Base-by-base conservation (phyloP, 92 coral and sea anemone species). In the Virgularia gustaviana region DNA sequence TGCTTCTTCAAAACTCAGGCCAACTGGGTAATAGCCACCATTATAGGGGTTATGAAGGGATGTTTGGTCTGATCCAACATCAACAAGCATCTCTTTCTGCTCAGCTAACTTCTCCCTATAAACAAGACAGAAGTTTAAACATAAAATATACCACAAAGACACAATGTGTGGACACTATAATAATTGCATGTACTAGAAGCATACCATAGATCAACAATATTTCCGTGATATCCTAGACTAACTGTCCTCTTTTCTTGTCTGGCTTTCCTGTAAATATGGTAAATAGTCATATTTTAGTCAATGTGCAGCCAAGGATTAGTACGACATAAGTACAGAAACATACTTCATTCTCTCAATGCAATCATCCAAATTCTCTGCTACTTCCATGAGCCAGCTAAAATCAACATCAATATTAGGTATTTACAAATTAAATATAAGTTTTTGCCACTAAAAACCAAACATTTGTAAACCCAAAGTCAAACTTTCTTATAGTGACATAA, bases 21-120 rank as follows among this genome's bases (percentile, higher is more conserved):
- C 84, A n/a, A 82, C 96, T 6, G 96, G 96, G 43, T 79, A 86
- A 19, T 88, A 88, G 10, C 95, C 97, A 0, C 97, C 96, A 77
- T 82, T 89, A 72, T 72, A 92, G 0, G 96, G 96, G 75, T 87
- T 86, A 33, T 92, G 97, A 9, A 92, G 90, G 9, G 96, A 92
- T 0, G 96, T 92, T 73, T 92, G 98, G 53, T 92, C 98, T 32
- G 96, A 92, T 19, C 98, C 98, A 39, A 89, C 85, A 67, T 89
- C 96, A 9, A 80, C 88, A 19, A 89, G 88, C 70, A 88, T 44
- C 12, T 89, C 96, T 23, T 88, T 90, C 70, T 89, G 96, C 8
- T 57, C 84, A 8, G 79, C 98, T 32, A 92, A 84, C 41, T 79
- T 79, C 33, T 92, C 98, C 98, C 98, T 92, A 56, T 8, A 10